A percentile compares a stretch with the other conserved stretches of the same genome.
Evolutionary conservation across 2,113 vertebrate genomes (phyloP).

Genomic region (Chinchilla lanigera): DNA sequence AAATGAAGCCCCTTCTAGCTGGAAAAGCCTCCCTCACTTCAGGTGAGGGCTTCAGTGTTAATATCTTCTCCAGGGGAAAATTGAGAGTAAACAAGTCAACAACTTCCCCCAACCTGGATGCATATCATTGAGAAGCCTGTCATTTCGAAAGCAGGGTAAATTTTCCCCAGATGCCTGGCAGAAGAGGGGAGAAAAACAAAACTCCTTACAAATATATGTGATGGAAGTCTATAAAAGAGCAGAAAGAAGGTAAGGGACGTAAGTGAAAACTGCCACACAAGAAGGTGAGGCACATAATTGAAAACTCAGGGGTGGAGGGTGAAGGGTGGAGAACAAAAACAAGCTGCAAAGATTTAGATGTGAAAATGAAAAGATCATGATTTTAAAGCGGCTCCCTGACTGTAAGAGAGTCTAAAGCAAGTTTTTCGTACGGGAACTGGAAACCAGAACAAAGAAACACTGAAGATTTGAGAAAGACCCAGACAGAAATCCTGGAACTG

Average conservation of each 20-base stretch:
- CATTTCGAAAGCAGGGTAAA: not conserved
- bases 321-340: not conserved
- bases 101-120: not conserved
- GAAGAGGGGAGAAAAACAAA: not conserved
- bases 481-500: not conserved
- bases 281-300: not conserved
- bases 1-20: not conserved
- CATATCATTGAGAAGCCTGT: not conserved
- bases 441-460: conserved; percentile 17
- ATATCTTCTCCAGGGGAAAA: not conserved
- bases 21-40: not conserved
- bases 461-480: not conserved
- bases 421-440: not conserved
- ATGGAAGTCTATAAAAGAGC: not conserved
- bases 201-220: not conserved
- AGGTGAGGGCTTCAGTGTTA: not conserved
- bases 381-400: not conserved
- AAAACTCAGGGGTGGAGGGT: not conserved
- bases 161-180: not conserved
- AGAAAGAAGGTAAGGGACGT: not conserved
- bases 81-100: not conserved
- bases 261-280: not conserved
- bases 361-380: not conserved
- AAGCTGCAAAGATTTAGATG: not conserved
- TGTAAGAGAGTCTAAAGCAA: not conserved